phyloP scores from a whole-genome alignment of 37 sponge, comb jelly and placozoan species.

The Corticium candelabrum region DNA sequence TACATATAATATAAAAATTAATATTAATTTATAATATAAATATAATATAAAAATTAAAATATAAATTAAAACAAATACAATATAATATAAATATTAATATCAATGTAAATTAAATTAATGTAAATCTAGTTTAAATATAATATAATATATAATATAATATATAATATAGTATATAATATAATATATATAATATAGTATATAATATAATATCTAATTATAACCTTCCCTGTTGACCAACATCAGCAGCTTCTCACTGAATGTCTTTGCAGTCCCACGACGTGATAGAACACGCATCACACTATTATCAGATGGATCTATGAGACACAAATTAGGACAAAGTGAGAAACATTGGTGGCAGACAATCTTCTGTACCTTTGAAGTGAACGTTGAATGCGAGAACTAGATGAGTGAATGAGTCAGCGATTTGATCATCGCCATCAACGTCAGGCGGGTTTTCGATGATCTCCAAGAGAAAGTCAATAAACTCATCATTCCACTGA shows the following conservation, averaged over 20 bases:
- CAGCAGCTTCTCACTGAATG: slow-evolving; percentile 76
- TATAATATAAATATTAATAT: too few species aligned
- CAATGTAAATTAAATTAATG: too few species aligned
- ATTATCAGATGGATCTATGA: slow-evolving; percentile 46
- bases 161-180: too few species aligned
- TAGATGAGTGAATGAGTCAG: slow-evolving; percentile 57
- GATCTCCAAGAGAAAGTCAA: slow-evolving; percentile 56
- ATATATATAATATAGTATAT: too few species aligned
- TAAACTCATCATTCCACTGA: slow-evolving; percentile 56
- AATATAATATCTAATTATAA: slow-evolving; percentile 1
- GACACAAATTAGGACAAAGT: not conserved
- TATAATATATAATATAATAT: too few species aligned
- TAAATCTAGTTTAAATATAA: too few species aligned
- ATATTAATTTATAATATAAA: too few species aligned
- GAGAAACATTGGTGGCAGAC: not conserved
- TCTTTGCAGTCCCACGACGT: slow-evolving; percentile 24
- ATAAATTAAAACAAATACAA: too few species aligned
- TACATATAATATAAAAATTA: too few species aligned
- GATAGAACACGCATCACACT: slow-evolving; percentile 54
- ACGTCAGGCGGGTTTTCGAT: slow-evolving; percentile 49
- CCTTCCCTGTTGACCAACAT: slow-evolving; percentile 73
- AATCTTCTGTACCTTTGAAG: not conserved
- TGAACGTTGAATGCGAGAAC: slow-evolving; percentile 73
- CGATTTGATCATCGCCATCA: slow-evolving; percentile 44
- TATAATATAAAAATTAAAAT: too few species aligned